Percentiles rank a stretch among this genome's conserved stretches.
These are phyloP conservation scores for Rhyacichthys aspro DNA, from an alignment of 2,797 vertebrate species.

Conservation along the genomic window DNA sequence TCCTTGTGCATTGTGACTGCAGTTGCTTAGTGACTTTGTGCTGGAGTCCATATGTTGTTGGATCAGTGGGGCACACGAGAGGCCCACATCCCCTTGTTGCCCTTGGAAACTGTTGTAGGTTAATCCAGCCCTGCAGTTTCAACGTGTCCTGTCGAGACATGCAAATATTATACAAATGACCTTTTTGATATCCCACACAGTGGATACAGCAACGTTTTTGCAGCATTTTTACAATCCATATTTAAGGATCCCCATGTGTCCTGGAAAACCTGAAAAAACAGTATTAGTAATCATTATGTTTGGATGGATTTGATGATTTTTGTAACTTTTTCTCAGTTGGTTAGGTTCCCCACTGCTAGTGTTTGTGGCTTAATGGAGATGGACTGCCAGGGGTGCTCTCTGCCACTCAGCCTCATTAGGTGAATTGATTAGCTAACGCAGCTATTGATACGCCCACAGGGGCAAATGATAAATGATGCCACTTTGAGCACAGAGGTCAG, in stretches of 20 bases:
- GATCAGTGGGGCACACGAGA: not conserved
- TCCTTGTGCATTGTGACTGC: constrained; percentile 1
- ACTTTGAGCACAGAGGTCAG: constrained; percentile 45
- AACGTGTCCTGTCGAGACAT: constrained; percentile 9
- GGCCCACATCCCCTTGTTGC: constrained; percentile 7
- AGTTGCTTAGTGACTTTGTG: constrained; percentile 6
- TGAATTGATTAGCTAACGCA: constrained; percentile 52
- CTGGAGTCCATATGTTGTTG: not conserved
- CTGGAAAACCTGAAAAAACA: not conserved
- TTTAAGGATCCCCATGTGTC: not conserved
- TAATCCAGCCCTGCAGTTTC: constrained; percentile 5
- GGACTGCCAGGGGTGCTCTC: constrained; percentile 24
- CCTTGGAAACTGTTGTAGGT: constrained; percentile 12
- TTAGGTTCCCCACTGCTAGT: not conserved
- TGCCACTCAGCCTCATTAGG: constrained; percentile 49
- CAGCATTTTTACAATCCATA: not conserved
- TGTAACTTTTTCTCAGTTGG: not conserved
- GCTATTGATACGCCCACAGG: constrained; percentile 41
- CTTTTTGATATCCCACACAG: not conserved
- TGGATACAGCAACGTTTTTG: not conserved
- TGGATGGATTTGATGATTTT: not conserved
- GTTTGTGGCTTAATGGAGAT: constrained; percentile 19
- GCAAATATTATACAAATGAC: constrained; percentile 4
- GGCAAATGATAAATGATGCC: constrained; percentile 49
- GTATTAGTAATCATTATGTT: not conserved